Base-by-base conservation (phyloP, 2,888 invertebrate genomes). In the Netelia virgata region DNA sequence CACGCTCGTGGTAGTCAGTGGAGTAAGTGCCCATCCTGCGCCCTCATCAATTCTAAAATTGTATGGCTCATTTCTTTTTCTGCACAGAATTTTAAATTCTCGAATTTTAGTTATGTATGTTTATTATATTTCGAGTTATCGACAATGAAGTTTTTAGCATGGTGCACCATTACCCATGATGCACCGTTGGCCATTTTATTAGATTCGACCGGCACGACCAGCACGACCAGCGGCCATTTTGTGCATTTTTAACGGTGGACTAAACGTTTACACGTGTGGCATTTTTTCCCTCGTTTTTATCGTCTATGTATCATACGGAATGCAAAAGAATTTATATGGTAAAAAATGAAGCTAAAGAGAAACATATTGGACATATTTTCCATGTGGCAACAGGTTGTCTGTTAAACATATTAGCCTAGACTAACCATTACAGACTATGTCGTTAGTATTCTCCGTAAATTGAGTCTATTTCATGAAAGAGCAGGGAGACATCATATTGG, bases 1-100 rank as follows among this genome's bases (percentile, higher is more conserved):
- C 87, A 88, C 88, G 89, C 89, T 88, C 90, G 88, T 89, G 89
- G 86, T 89, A 87, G 88, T 88, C 85, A 87, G 84, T 84, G 59
- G 55, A 28, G 47, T 66, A 47, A 59, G 87, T 86, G 84, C 86
- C 86, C 85, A 85, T 86, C 87, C 86, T 87, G 84, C 88, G 87
- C 88, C 88, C 85, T 85, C 86, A 84, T 85, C 73, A 66, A 57
- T 28, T 55, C 63, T 63, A 70, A 69, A 50, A 28, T 76, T 59
- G 14, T 68, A 9, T 36, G 16, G 23, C 14, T 36, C 36, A 53
- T 70, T 69, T 57, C 41, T 43, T 1, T n/a, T 5, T 50, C 69
- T 36, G 6, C 11, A 47, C 47, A 47, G 14, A 0, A 47, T 14
- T 10, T 3, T 6, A 14, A 47, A 47, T 47, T 47, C 18, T 43